Percentiles rank a stretch among this genome's conserved stretches.
These are phyloP conservation scores for Epinotia nisella DNA, from an alignment of 2,888 invertebrate species.

Conservation along the genomic window DNA sequence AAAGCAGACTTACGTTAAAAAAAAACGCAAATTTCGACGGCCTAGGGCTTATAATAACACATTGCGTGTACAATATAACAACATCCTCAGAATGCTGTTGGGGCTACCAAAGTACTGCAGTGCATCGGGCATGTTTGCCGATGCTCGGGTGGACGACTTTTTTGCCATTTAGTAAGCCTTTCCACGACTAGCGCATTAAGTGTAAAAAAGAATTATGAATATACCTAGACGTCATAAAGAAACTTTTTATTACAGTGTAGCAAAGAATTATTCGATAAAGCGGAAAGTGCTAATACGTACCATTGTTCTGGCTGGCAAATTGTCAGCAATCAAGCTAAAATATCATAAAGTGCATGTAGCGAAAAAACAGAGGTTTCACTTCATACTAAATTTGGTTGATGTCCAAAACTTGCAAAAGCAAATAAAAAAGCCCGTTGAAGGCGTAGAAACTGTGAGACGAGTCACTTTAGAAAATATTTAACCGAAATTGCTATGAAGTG, in stretches of 20 bases:
- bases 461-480: too few relatives aligned
- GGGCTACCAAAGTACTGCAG: too few relatives aligned
- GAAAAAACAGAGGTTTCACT: conserved; percentile 30
- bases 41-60: too few relatives aligned
- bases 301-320: conserved; percentile 29
- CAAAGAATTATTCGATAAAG: conserved; percentile 10
- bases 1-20: too few relatives aligned
- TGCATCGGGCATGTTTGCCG: too few relatives aligned
- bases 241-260: conserved; percentile 11
- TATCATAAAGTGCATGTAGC: conserved; percentile 33
- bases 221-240: conserved; percentile 16
- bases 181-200: not conserved
- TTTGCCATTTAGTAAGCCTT: too few relatives aligned
- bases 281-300: conserved; percentile 31
- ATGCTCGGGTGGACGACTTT: too few relatives aligned
- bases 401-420: not conserved
- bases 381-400: not conserved
- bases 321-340: conserved; percentile 44
- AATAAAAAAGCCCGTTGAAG: not conserved
- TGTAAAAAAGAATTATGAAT: conserved; percentile 21
- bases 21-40: too few relatives aligned
- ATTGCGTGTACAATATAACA: too few relatives aligned
- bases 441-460: too few relatives aligned
- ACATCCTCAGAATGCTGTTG: too few relatives aligned
- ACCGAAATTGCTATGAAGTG: too few relatives aligned